A percentile compares a stretch with the other conserved stretches of the same genome.
Conservation (phyloP, 2,888 invertebrate species). For the Lepidonotus clava region DNA sequence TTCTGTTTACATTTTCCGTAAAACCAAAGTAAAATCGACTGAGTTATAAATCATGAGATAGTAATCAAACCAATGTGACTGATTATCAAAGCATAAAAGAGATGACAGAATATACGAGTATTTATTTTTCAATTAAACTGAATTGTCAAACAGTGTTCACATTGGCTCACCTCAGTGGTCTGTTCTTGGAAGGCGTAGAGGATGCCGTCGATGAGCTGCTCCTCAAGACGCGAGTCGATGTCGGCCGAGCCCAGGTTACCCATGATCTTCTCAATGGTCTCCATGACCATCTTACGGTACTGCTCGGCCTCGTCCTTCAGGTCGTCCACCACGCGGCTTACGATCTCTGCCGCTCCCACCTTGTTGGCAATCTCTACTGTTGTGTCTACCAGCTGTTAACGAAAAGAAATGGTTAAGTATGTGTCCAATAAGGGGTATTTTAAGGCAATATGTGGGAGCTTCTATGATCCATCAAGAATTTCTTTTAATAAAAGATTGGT, state of each 20-base stretch:
- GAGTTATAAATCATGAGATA: no score
- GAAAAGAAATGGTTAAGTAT: no score
- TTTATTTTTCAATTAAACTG: no score
- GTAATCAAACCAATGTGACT: background rate
- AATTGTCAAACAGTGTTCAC: background rate
- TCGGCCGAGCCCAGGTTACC: slow-evolving; percentile 98
- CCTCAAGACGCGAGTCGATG: slow-evolving; percentile 98
- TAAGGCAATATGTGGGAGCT: no score
- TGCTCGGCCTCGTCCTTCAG: slow-evolving; percentile 99
- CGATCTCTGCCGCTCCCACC: slow-evolving; percentile 99
- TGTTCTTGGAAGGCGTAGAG: slow-evolving; percentile 99
- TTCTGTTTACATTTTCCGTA: no score
- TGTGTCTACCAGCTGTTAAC: slow-evolving; percentile 94
- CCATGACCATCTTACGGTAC: slow-evolving; percentile 99
- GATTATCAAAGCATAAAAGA: background rate
- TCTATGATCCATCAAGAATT: no score
- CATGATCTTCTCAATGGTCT: slow-evolving; percentile 99
- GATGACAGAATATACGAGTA: no score
- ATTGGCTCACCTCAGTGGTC: slow-evolving; percentile 93
- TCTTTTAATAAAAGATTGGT: no score
- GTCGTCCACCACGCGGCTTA: slow-evolving; percentile 98
- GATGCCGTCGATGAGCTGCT: slow-evolving; percentile 99
- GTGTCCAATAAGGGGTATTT: no score
- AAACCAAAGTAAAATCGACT: no score
- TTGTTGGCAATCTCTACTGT: slow-evolving; percentile 99